Percentiles rank a stretch among this genome's conserved stretches.
These are phyloP conservation scores for Illadopsis cleaveri DNA, from an alignment of 2,113 vertebrate species.

Conservation along the genomic window DNA sequence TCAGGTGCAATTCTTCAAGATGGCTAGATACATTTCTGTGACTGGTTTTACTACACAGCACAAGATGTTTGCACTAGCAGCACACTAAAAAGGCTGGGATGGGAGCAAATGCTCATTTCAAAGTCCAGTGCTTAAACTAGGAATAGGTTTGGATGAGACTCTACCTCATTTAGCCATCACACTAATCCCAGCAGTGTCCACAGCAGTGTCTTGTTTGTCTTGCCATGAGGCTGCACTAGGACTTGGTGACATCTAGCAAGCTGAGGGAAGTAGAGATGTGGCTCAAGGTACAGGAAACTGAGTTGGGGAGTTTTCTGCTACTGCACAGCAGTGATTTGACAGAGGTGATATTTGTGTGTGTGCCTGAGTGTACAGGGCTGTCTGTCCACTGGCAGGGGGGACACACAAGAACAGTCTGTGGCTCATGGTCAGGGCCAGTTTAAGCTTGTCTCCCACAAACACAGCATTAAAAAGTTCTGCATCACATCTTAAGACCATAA, in stretches of 20 bases:
- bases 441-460: background rate
- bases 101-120: background rate
- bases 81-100: background rate
- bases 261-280: background rate
- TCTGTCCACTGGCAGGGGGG: background rate
- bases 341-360: background rate
- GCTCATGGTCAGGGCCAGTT: background rate
- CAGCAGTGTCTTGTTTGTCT: background rate
- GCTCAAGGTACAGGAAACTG: background rate
- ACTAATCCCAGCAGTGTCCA: background rate
- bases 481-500: background rate
- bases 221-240: background rate
- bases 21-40: background rate
- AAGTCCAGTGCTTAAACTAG: background rate
- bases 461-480: background rate
- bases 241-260: background rate
- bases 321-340: fast-evolving
- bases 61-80: background rate
- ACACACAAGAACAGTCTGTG: background rate
- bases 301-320: background rate
- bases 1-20: background rate
- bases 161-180: background rate
- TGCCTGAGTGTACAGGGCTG: background rate
- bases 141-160: background rate
- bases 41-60: background rate